A percentile compares a stretch with the other conserved stretches of the same genome.
Evolutionary conservation across 2,113 vertebrate species (phyloP).

Genomic region (Manacus vitellinus): DNA sequence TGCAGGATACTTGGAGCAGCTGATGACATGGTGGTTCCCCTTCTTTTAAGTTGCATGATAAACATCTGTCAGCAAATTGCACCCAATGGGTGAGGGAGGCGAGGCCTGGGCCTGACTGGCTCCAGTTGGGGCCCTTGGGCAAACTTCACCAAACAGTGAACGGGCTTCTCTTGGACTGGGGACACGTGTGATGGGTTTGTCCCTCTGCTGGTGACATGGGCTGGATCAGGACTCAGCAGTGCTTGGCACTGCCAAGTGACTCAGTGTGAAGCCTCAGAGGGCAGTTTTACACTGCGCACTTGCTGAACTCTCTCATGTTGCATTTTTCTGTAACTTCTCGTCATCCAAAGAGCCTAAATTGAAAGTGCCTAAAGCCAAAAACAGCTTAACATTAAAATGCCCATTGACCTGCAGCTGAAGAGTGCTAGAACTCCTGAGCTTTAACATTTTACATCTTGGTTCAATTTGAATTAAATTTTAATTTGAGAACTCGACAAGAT

Average conservation of each 20-base stretch:
- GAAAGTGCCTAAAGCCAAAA: not conserved
- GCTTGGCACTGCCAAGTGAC: not conserved
- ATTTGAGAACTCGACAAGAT: not conserved
- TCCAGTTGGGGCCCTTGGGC: not conserved
- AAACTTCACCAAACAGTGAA: not conserved
- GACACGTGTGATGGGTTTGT: not conserved
- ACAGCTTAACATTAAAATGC: not conserved
- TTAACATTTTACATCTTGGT: not conserved
- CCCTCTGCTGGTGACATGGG: not conserved
- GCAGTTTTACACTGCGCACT: not conserved
- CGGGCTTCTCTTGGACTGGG: not conserved
- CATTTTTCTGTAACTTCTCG: not conserved
- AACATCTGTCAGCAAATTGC: slow-evolving; percentile 81
- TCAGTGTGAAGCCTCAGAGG: not conserved
- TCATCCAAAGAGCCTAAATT: not conserved
- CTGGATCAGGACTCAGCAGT: not conserved
- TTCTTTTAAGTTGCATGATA: slow-evolving; percentile 81
- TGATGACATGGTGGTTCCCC: slow-evolving; percentile 78
- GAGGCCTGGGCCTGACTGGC: slow-evolving; percentile 8
- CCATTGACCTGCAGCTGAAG: not conserved
- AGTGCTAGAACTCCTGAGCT: not conserved
- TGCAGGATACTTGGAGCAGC: slow-evolving; percentile 73
- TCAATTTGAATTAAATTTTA: not conserved
- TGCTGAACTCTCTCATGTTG: not conserved
- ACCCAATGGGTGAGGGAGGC: slow-evolving; percentile 46